Base-by-base conservation (phyloP, 1,140 invertebrate species). In the Danaus melanippus region DNA sequence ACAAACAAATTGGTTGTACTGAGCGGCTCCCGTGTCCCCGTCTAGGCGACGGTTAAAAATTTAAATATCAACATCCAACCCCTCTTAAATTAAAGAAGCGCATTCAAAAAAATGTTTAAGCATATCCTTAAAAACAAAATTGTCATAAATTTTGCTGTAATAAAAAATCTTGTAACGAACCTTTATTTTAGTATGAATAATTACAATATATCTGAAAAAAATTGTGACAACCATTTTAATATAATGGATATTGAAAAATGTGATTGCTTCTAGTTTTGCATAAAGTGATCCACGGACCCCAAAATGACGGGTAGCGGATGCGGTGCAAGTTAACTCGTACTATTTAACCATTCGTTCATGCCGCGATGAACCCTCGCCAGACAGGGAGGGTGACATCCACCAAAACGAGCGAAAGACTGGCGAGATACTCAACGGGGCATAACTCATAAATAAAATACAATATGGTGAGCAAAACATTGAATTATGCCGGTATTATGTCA, bases 401-500 rank as follows among this genome's bases (percentile, higher is more conserved):
- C 44, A 46, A 17, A 50, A 52, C 53, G 61, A 58, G 50, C 62
- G 17, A 83, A 69, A 74, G 71, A 66, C 76, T 81, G 50, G 55
- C 41, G 62, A 41, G 32, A 71, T 62, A 68, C 51, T 74, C 81
- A 79, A 71, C 75, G 63, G 72, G 53, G 76, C 76, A 84, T 85
- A 82, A 83, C 80, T 84, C 84, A 87, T 87, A 87, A 88, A 88
- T 88, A 88, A 88, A 86, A 79, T 82, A 86, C 85, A 88, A 88
- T 88, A 88, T 88, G 84, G 85, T 88, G 85, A 86, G 81, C 86
- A 88, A 85, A 88, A 88, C 85, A 87, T 86, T 87, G 83, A 87
- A 86, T 87, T 88, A 86, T 86, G 83, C 78, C 62, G 84, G 82
- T 87, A 88, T 88, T 88, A 88, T 87, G 85, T 86, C 87, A 86